A percentile compares a stretch with the other conserved stretches of the same genome.
phyloP scores from a whole-genome alignment of 2,113 vertebrate genomes.

The Bubo scandiacus region DNA sequence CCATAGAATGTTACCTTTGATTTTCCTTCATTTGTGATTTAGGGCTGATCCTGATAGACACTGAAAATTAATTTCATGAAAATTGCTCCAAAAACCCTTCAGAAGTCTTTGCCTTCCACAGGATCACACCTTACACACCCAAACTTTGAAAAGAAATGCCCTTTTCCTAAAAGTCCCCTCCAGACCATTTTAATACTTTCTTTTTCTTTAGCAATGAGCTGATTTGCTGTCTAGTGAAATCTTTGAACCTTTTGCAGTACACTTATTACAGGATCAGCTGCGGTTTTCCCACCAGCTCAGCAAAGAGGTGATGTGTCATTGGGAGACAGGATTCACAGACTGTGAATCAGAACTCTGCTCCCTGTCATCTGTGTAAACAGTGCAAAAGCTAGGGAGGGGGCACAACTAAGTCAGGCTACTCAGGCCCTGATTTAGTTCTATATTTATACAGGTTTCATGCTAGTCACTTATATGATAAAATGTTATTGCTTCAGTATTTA shows the following conservation, averaged over 20 bases:
- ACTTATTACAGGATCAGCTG: accelerated
- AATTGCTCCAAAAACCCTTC: not conserved
- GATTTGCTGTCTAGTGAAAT: not conserved
- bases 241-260: not conserved
- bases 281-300: not conserved
- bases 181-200: not conserved
- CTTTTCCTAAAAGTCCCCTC: not conserved
- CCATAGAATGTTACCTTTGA: not conserved
- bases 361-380: not conserved
- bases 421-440: not conserved
- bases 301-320: not conserved
- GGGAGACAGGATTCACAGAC: not conserved
- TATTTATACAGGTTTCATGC: not conserved
- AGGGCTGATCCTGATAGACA: not conserved
- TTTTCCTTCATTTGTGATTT: not conserved
- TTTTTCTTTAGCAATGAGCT: not conserved
- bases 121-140: accelerated
- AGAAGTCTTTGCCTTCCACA: not conserved
- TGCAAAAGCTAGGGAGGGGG: not conserved
- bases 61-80: not conserved
- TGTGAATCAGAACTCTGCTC: not conserved
- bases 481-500: not conserved
- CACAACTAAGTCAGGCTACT: not conserved
- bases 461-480: not conserved
- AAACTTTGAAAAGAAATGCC: not conserved